These are phyloP conservation scores for Caenorhabditis latens DNA, from an alignment of 1,140 invertebrate genomes.

Conservation along the genomic window DNA sequence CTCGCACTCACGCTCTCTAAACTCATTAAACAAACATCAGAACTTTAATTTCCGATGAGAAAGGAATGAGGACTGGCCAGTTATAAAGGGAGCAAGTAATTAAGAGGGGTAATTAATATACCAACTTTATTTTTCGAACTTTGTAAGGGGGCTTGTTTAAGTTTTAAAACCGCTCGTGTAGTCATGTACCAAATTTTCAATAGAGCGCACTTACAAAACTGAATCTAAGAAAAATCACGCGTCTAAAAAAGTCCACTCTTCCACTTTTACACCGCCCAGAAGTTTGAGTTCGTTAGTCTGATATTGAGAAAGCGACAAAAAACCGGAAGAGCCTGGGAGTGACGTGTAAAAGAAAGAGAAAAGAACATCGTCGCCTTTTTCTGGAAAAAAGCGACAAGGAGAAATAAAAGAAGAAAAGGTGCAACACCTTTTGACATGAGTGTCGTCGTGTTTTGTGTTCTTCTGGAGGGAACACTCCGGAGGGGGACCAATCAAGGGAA, in stretches of 20 bases:
- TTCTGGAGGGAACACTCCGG: neutral
- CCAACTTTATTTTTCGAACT: neutral
- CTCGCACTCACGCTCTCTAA: neutral
- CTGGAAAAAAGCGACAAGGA: neutral
- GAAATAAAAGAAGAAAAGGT: conserved; percentile 28
- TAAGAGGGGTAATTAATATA: neutral
- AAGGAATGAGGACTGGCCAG: no score
- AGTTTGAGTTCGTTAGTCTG: conserved; percentile 20
- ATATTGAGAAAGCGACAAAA: neutral
- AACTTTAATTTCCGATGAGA: conserved; percentile 29
- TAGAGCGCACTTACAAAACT: no score
- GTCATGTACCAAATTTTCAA: no score
- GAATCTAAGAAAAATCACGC: neutral
- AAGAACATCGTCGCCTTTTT: neutral
- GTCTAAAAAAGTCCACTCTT: neutral
- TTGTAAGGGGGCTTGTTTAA: no score
- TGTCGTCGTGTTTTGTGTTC: neutral
- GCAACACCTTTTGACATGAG: conserved; percentile 34
- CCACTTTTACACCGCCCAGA: neutral
- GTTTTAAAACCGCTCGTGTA: no score
- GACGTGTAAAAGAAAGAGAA: neutral
- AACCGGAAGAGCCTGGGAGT: no score
- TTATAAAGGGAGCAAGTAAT: neutral
- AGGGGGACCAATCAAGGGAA: conserved; percentile 7
- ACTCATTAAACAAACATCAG: conserved; percentile 28